Conservation (phyloP, 1,140 invertebrate species). For the Procambarus virginalis region DNA sequence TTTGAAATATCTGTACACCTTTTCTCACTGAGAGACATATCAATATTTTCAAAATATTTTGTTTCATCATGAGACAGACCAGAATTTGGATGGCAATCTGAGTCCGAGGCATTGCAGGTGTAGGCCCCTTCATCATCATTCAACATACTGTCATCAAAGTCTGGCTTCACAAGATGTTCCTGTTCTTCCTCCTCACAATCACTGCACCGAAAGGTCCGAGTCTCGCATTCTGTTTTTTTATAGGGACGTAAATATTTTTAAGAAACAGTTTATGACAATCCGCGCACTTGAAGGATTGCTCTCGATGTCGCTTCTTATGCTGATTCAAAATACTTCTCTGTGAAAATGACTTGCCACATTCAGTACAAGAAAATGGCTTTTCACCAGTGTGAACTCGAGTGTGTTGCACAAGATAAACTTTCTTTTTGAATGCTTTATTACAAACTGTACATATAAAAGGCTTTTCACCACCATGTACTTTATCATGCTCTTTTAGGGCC, state of each 20-base stretch:
- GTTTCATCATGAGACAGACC: not conserved
- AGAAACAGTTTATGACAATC: slow-evolving; percentile 56
- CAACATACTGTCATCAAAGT: not conserved
- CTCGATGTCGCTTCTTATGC: slow-evolving; percentile 50
- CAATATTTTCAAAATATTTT: not conserved
- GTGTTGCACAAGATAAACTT: slow-evolving; percentile 56
- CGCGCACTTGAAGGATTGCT: slow-evolving; percentile 50
- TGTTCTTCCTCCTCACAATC: slow-evolving; percentile 15
- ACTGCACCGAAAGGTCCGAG: slow-evolving; percentile 22
- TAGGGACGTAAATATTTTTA: slow-evolving; percentile 37
- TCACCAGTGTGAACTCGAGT: slow-evolving; percentile 57
- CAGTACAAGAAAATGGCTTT: slow-evolving; percentile 50
- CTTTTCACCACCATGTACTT: slow-evolving; percentile 53
- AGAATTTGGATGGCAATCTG: not conserved
- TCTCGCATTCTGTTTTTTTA: slow-evolving; percentile 25
- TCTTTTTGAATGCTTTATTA: slow-evolving; percentile 52
- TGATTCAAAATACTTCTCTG: slow-evolving; percentile 60
- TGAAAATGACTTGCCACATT: slow-evolving; percentile 61
- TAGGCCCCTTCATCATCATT: not conserved
- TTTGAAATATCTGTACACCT: not conserved
- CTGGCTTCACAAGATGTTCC: not conserved
- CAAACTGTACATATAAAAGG: slow-evolving; percentile 47
- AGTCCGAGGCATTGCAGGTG: not conserved
- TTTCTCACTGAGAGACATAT: not conserved
- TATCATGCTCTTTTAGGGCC: slow-evolving; percentile 51